Base-by-base conservation (phyloP, 2,888 invertebrate genomes). In the Philereme transversata region DNA sequence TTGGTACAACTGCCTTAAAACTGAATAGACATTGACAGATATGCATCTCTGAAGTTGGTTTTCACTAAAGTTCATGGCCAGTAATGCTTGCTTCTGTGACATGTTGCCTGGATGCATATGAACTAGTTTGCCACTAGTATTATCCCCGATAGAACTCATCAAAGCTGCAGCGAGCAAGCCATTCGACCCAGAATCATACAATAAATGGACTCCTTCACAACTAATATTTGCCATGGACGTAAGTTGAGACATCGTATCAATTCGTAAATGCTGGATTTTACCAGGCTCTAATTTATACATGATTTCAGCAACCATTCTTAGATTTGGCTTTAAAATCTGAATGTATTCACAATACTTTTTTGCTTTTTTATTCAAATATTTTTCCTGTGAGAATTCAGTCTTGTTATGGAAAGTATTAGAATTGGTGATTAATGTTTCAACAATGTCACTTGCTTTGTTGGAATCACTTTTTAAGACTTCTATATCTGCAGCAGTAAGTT, bases 361-460 rank as follows among this genome's bases (percentile, higher is more conserved):
- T 76, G 97, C 97, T 84, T 99, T 99, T 83, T 99, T 99, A 75
- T 96, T 96, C 47, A 99, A 93, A 84, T 99, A 99, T 83, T 99
- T 99, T 73, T 97, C 97, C 84, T 99, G 97, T 0, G 97, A 96
- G 84, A 96, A 99, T 76, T 97, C 97, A 0, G 98, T 99, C 93
- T 99, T 99, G 58, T 94, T 93, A 43, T 94, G 94, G 84, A 99
- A 99, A 0, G 98, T 98, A 70, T 95, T 96, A 10, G 98, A 99
- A 81, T 98, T 98, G 65, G 96, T 96, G 52, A 99, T 96, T 9
- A 99, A 93, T 57, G 96, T 96, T 65, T 95, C 96, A 5, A 99
- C 95, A 69, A 99, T 97, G 76, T 96, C 96, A 11, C 95, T 95
- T 0, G 97, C 97, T 64, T 95, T 95, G 33, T 94, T 90, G 36